Base-by-base conservation (phyloP, 2,113 vertebrate species). In the Polypterus senegalus region DNA sequence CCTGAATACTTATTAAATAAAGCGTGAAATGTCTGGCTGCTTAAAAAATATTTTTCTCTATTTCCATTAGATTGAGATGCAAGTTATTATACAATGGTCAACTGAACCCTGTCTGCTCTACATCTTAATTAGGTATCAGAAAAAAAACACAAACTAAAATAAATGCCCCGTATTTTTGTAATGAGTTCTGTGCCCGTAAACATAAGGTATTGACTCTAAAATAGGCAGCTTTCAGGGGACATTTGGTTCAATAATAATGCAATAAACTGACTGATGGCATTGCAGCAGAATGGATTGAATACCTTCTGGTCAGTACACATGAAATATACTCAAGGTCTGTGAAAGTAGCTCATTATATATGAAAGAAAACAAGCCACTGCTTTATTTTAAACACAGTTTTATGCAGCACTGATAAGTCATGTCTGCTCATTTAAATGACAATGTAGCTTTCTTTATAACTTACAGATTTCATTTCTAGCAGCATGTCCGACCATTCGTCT, bases 211-310 rank as follows among this genome's bases (percentile, higher is more conserved):
- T 70, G 73, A 70, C 70, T 70, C 73, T 65, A 63, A 70, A 70
- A 72, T 74, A 74, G 70, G 73, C 69, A 63, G 70, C 70, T 74
- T 74, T 74, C 73, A 74, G 64, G 66, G 67, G 68, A 70, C 65
- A 63, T 65, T 54, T 67, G 66, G 73, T 70, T 72, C 73, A 68
- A 71, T 71, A 71, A 64, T 71, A 72, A 74, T 72, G 67, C 68
- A 66, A 70, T 72, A 62, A 72, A 66, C 64, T 68, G 68, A 72
- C 64, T 63, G 60, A 61, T 69, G 68, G 64, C 52, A 59, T 66
- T 62, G 68, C 70, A 58, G 64, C 67, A 71, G 67, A 68, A 64
- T 66, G 55, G 46, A 66, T 63, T 65, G 66, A 71, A 52, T 66
- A 68, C 60, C 63, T 65, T 61, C 68, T 66, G 71, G 66, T 65